A percentile compares a stretch with the other conserved stretches of the same genome.
Evolutionary conservation across 2,797 vertebrate species (phyloP).

Genomic region (Decapterus maruadsi): DNA sequence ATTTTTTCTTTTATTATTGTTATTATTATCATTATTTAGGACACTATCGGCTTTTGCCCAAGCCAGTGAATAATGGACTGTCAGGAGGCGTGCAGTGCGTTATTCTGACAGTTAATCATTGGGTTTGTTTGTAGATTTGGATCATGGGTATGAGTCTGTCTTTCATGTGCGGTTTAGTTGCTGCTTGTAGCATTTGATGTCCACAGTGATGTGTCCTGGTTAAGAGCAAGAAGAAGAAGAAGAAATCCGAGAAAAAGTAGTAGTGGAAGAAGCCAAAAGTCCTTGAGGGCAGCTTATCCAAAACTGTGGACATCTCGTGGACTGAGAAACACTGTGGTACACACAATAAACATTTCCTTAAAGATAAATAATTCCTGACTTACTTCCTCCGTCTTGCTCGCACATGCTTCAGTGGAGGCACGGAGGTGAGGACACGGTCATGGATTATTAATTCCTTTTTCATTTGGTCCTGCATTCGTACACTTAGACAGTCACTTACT

Average conservation of each 20-base stretch:
- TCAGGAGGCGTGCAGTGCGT: constrained; percentile 40
- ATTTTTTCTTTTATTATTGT: background rate
- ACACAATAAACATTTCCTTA: constrained; percentile 57
- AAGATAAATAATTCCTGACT: constrained; percentile 47
- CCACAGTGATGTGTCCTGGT: constrained; percentile 6
- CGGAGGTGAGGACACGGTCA: constrained; percentile 51
- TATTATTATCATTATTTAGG: constrained; percentile 54
- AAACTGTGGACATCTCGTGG: background rate
- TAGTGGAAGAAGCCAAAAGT: constrained; percentile 3
- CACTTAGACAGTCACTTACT: constrained; percentile 46
- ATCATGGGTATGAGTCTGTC: constrained; percentile 25
- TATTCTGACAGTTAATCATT: constrained; percentile 46
- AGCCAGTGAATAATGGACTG: constrained; percentile 63
- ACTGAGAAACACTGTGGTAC: constrained; percentile 8
- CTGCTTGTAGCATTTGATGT: constrained; percentile 10
- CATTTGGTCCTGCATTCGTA: constrained; percentile 30
- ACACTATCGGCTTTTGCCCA: constrained; percentile 40
- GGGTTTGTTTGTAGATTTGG: constrained; percentile 33
- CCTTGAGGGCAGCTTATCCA: constrained; percentile 24
- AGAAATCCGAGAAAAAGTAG: background rate
- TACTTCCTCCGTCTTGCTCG: constrained; percentile 39
- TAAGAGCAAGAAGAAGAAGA: constrained; percentile 4
- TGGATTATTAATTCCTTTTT: constrained; percentile 64
- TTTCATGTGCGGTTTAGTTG: background rate
- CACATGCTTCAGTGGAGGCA: constrained; percentile 53